A percentile compares a stretch with the other conserved stretches of the same genome.
These are phyloP conservation scores for Pangasius djambal DNA, from an alignment of 2,797 vertebrate genomes.

Conservation along the genomic window DNA sequence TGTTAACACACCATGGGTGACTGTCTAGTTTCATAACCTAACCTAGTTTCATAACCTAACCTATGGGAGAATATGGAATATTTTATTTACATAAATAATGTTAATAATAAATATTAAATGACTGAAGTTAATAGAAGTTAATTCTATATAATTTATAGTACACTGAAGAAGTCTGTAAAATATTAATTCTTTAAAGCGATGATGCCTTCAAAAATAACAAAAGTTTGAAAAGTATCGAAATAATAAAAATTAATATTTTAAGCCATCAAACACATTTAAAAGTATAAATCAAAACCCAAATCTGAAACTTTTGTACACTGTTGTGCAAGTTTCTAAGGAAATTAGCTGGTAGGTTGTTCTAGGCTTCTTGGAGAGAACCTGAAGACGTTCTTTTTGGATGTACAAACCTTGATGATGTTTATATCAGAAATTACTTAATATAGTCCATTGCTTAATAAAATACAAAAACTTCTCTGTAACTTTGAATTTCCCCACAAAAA, in stretches of 20 bases:
- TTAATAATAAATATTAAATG: background rate
- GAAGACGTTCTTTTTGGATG: background rate
- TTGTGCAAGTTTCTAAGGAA: background rate
- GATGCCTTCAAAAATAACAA: background rate
- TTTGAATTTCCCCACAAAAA: conserved; percentile 38
- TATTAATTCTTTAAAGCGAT: background rate
- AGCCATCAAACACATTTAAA: background rate
- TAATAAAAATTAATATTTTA: background rate
- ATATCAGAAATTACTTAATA: background rate
- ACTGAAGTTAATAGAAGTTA: background rate
- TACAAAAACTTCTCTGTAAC: background rate
- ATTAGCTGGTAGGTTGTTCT: background rate
- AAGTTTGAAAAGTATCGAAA: background rate
- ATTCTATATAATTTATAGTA: background rate
- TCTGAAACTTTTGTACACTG: background rate
- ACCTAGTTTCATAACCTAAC: background rate
- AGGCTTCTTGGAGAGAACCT: background rate
- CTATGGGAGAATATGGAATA: background rate
- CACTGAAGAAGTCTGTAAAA: no score
- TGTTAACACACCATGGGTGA: background rate
- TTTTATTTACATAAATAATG: background rate
- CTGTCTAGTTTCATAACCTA: background rate
- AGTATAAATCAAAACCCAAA: background rate
- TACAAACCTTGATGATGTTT: background rate
- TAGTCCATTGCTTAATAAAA: background rate